phyloP scores from a whole-genome alignment of 2,888 invertebrate genomes.

The Nasonia oneida region DNA sequence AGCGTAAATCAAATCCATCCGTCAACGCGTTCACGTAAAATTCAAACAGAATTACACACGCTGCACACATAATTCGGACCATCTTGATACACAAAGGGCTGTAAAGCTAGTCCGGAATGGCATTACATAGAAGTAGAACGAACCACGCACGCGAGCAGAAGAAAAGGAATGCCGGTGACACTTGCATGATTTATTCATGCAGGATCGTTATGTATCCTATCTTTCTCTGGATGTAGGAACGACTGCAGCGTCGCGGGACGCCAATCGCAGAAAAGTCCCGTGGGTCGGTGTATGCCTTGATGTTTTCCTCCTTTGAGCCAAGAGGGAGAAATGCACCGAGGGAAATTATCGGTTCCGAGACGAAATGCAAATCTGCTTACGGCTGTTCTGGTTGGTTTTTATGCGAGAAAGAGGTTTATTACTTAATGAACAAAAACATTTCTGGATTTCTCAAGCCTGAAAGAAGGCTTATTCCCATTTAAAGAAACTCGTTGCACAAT shows the following conservation, averaged over 20 bases:
- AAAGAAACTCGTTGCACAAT: neutral
- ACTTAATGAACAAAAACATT: neutral
- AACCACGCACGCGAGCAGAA: neutral
- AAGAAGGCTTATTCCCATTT: neutral
- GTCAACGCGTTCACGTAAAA: neutral
- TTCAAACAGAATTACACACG: neutral
- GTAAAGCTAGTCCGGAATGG: neutral
- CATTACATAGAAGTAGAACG: neutral
- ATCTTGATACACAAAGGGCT: neutral
- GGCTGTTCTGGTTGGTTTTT: neutral
- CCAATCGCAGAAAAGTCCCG: slow-evolving; percentile 56
- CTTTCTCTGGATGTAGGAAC: neutral
- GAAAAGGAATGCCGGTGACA: slow-evolving; percentile 43
- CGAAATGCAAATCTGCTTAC: slow-evolving; percentile 15
- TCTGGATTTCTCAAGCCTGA: neutral
- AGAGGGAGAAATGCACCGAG: neutral
- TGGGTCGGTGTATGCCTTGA: slow-evolving; percentile 5
- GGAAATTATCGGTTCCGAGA: slow-evolving; percentile 33
- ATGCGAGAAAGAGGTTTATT: neutral
- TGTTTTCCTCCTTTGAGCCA: slow-evolving; percentile 23
- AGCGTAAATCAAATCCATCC: neutral
- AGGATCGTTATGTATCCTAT: slow-evolving; percentile 44
- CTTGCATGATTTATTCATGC: slow-evolving; percentile 60
- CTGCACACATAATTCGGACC: neutral
- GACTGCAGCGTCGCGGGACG: slow-evolving; percentile 14